Evolutionary conservation across 53 echinoderm and acorn worm genomes (phyloP).

Genomic region (Actinopyga echinites): DNA sequence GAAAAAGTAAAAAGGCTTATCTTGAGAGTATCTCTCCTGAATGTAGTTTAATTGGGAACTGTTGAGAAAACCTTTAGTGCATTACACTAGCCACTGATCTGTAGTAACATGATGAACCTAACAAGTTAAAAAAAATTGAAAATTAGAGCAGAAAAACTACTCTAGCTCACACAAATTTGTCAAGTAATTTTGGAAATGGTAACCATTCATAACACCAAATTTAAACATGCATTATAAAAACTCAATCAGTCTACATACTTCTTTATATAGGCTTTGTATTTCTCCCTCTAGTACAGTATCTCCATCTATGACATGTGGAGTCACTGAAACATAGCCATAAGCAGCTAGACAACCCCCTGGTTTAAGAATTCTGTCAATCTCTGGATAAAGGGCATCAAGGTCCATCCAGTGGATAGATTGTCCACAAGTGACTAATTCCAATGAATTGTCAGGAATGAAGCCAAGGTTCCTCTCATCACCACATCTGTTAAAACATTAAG

Average conservation of each 20-base stretch:
- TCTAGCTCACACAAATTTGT: too few relatives aligned
- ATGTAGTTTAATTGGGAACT: too few relatives aligned
- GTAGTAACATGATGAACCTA: too few relatives aligned
- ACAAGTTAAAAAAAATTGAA: too few relatives aligned
- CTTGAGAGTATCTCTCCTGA: too few relatives aligned
- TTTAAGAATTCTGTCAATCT: conserved; percentile 7
- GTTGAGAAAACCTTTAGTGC: too few relatives aligned
- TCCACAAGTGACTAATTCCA: conserved; percentile 12
- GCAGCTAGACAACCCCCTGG: conserved; percentile 24
- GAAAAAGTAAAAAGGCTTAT: too few relatives aligned
- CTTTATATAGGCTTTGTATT: neutral
- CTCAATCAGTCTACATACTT: neutral
- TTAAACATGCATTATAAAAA: too few relatives aligned
- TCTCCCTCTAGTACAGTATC: neutral
- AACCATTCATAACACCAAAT: too few relatives aligned
- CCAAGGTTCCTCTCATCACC: conserved; percentile 19
- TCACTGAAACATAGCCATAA: neutral
- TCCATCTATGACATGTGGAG: conserved; percentile 2
- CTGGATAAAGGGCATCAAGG: neutral
- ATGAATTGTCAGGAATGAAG: neutral
- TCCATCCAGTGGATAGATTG: conserved; percentile 36
- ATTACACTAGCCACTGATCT: too few relatives aligned
- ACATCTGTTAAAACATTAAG: neutral
- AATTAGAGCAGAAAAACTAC: too few relatives aligned
- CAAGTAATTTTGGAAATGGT: too few relatives aligned